These are phyloP conservation scores for Prunella fulvescens DNA, from an alignment of 2,113 vertebrate species.

Conservation along the genomic window DNA sequence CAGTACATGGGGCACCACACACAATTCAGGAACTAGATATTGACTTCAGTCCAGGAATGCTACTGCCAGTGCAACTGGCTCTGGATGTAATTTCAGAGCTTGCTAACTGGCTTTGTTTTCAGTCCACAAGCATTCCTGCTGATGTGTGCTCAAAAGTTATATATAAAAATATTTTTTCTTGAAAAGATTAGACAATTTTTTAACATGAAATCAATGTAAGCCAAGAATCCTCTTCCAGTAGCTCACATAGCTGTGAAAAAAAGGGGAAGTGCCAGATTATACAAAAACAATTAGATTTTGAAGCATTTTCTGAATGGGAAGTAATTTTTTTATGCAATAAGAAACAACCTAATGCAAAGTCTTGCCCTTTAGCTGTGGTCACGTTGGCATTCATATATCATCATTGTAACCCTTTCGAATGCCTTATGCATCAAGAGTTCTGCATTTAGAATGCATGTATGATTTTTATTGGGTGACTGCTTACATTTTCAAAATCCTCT, in stretches of 20 bases:
- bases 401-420: neutral
- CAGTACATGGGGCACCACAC: neutral
- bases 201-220: neutral
- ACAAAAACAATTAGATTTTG: constrained; percentile 19
- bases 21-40: neutral
- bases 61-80: neutral
- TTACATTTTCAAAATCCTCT: neutral
- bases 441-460: neutral
- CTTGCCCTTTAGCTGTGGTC: neutral
- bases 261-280: neutral
- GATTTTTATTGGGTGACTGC: neutral
- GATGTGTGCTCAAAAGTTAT: neutral
- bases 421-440: neutral
- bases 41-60: neutral
- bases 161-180: neutral
- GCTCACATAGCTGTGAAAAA: neutral
- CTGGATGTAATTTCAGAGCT: neutral
- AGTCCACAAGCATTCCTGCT: neutral
- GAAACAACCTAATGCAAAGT: neutral
- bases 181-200: neutral
- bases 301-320: neutral
- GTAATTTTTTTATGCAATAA: neutral
- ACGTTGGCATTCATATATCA: neutral
- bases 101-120: neutral
- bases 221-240: neutral